Evolutionary conservation across 2,888 invertebrate genomes (phyloP).

Genomic region (Dichetophora obliterata): DNA sequence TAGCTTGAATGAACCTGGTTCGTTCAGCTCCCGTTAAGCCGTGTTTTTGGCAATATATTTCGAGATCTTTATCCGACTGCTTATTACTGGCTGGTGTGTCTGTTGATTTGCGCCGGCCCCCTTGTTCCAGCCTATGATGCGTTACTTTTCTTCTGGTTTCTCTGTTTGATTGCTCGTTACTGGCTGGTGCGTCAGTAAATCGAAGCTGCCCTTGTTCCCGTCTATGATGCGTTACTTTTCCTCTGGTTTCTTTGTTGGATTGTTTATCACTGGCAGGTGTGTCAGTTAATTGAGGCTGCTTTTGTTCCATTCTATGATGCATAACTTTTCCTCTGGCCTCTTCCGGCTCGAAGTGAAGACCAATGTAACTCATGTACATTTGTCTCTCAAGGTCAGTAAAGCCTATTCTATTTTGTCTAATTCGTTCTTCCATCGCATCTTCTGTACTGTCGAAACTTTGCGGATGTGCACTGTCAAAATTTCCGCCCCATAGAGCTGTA

Average conservation of each 20-base stretch:
- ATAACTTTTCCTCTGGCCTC: constrained; percentile 4
- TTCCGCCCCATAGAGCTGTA: too few species aligned
- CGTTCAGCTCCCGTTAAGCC: neutral
- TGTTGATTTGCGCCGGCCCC: neutral
- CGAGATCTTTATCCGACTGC: neutral
- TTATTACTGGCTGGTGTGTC: neutral
- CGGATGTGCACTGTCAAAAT: too few species aligned
- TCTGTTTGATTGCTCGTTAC: too few species aligned
- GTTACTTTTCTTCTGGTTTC: neutral
- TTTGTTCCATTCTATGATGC: neutral
- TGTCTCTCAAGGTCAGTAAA: neutral
- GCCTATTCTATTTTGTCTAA: too few species aligned
- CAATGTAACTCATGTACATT: neutral
- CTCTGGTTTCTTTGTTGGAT: too few species aligned
- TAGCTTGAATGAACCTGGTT: neutral
- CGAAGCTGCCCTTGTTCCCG: too few species aligned
- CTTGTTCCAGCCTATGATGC: too few species aligned
- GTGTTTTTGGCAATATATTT: constrained; percentile 6
- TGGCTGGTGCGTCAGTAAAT: too few species aligned
- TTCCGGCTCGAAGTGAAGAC: neutral
- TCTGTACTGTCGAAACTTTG: too few species aligned
- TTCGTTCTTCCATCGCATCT: too few species aligned
- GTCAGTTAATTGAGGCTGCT: neutral
- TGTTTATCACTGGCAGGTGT: neutral
- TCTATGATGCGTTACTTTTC: too few species aligned